Evolutionary conservation across 2,888 invertebrate species (phyloP).

Genomic region (Phengaris alcon): DNA sequence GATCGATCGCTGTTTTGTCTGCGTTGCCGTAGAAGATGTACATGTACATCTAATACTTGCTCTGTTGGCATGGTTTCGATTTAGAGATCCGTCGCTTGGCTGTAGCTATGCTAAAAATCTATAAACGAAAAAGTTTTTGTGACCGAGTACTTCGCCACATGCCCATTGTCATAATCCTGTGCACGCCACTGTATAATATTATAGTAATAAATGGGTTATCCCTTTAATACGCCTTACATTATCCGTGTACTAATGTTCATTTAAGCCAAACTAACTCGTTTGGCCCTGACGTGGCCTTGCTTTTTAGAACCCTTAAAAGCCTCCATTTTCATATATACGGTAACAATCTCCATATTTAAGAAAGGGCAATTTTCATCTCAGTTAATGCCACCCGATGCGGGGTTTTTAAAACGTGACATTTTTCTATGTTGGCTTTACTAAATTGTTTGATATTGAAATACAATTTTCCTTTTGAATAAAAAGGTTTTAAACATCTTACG

Average conservation of each 20-base stretch:
- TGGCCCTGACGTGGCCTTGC: neutral
- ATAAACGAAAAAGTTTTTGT: too few relatives aligned
- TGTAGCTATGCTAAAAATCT: too few relatives aligned
- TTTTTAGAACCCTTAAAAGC: neutral
- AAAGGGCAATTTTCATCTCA: constrained; percentile 21
- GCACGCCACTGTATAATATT: neutral
- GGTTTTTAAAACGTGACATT: constrained; percentile 2
- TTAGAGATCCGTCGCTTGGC: too few relatives aligned
- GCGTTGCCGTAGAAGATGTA: too few relatives aligned
- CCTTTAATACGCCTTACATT: neutral
- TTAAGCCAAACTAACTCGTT: neutral
- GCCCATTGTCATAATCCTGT: too few relatives aligned
- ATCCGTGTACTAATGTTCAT: neutral
- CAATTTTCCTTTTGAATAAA: neutral
- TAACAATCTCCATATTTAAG: constrained; percentile 25
- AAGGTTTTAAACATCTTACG: neutral
- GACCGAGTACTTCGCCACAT: too few relatives aligned
- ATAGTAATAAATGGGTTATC: neutral
- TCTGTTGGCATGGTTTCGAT: too few relatives aligned
- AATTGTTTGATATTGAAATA: constrained; percentile 8
- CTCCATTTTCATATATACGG: constrained; percentile 17
- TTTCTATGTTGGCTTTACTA: constrained; percentile 13
- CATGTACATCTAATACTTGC: too few relatives aligned
- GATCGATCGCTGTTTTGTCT: too few relatives aligned
- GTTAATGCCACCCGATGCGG: constrained; percentile 19